phyloP scores from a whole-genome alignment of 2,113 vertebrate species.

The Prunella fulvescens region DNA sequence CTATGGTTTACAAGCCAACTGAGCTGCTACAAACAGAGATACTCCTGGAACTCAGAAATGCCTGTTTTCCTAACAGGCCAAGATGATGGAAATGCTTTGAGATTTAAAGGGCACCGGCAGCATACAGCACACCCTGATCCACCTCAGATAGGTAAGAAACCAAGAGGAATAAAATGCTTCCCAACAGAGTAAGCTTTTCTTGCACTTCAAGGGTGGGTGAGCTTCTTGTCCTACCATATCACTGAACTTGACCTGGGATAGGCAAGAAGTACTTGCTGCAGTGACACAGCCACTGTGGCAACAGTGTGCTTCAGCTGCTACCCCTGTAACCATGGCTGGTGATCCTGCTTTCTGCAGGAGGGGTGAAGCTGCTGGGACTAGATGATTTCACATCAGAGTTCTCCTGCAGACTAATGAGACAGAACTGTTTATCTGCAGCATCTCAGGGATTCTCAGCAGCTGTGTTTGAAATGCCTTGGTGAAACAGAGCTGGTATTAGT shows the following conservation, averaged over 20 bases:
- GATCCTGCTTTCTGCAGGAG: neutral
- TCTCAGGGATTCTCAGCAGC: constrained; percentile 19
- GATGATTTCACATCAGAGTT: neutral
- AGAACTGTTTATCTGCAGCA: neutral
- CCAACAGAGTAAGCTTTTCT: neutral
- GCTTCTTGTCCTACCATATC: neutral
- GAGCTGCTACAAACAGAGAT: neutral
- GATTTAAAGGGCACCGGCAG: neutral
- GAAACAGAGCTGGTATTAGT: neutral
- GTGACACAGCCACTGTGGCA: neutral
- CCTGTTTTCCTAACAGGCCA: neutral
- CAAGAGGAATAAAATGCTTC: neutral
- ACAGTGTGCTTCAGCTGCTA: neutral
- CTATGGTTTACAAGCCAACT: neutral
- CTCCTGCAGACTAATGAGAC: neutral
- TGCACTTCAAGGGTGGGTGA: neutral
- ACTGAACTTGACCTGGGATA: neutral
- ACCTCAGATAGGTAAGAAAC: neutral
- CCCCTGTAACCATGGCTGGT: neutral
- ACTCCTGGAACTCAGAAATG: neutral
- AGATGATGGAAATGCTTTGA: neutral
- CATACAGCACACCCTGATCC: neutral
- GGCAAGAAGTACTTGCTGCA: neutral
- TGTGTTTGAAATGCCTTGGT: neutral
- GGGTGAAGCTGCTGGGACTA: neutral